Evolutionary conservation across 37 sponge, comb jelly and placozoan species (phyloP).

Genomic region (Amphimedon queenslandica): DNA sequence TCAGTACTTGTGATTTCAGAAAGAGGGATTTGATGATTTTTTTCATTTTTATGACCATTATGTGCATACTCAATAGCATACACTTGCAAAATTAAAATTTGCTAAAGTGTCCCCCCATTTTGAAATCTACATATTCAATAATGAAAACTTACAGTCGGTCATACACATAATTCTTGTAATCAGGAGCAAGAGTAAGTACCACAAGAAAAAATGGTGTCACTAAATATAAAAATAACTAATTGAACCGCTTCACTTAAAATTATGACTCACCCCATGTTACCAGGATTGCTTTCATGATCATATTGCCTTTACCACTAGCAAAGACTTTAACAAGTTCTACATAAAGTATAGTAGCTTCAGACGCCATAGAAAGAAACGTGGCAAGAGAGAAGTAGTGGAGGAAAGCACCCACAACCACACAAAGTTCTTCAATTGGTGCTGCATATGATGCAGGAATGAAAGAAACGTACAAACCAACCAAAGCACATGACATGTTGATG

Average conservation of each 20-base stretch:
- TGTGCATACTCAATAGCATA: too few species aligned
- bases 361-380: neutral
- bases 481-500: neutral
- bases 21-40: too few species aligned
- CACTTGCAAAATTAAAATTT: too few species aligned
- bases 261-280: neutral
- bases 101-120: too few species aligned
- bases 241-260: neutral
- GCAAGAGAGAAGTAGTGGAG: neutral
- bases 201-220: conserved; percentile 31
- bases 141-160: too few species aligned
- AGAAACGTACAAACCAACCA: neutral
- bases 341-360: conserved; percentile 7
- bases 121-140: too few species aligned
- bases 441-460: neutral
- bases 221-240: conserved; percentile 7
- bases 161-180: conserved; percentile 20
- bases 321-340: neutral
- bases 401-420: neutral
- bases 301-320: neutral
- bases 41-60: too few species aligned
- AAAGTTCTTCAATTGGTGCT: neutral
- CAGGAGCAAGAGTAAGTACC: conserved; percentile 16
- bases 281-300: neutral
- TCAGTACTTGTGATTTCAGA: too few species aligned